Evolutionary conservation across 92 coral and sea anemone genomes (phyloP), one percentile per base, ranked within the genome.

Genomic region (Palythoa grandis): DNA sequence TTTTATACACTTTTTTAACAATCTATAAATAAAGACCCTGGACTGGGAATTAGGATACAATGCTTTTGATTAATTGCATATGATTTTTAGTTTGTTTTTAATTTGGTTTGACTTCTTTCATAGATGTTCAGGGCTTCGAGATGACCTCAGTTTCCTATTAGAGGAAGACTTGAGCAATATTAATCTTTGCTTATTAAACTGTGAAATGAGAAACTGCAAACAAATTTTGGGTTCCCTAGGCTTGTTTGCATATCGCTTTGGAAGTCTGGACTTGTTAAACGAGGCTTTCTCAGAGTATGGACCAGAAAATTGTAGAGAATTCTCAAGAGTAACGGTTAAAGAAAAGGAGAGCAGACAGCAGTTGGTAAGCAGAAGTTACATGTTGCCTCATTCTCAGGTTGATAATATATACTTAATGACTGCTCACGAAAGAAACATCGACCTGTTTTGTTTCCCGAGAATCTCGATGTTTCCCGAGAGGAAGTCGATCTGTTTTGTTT

Each of bases 331-430:
- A 1, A 90, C 84, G 0, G 40, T 90, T 10, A 85, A 82, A 54
- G 22, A 69, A n/a, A 86, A 40, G 91, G 91, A 1, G 82, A 91
- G 76, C 83, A 91, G 63, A 88, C 91, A 68, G 83, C 57, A 71
- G 76, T 84, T 2, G 88, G 69, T 3, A 87, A 82, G 73, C 50
- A 76, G 8, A 83, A 87, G 70, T 70, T 91, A 12, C 70, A 87
- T 48, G 91, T 91, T 14, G 91, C 90, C 52, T 87, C 90, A 1
- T 90, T 90, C 70, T 87, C 90, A 58, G 82, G 86, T 87, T 80
- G 67, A 60, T 17, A 22, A 58, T 48, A 16, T n/a, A n/a, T n/a
- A n/a, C n/a, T n/a, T n/a, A n/a, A n/a, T n/a, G n/a, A n/a, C n/a
- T n/a, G n/a, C n/a, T n/a, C n/a, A n/a, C n/a, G n/a, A n/a, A n/a